Base-by-base conservation (phyloP, 2,113 vertebrate species). In the Acanthisitta chloris region DNA sequence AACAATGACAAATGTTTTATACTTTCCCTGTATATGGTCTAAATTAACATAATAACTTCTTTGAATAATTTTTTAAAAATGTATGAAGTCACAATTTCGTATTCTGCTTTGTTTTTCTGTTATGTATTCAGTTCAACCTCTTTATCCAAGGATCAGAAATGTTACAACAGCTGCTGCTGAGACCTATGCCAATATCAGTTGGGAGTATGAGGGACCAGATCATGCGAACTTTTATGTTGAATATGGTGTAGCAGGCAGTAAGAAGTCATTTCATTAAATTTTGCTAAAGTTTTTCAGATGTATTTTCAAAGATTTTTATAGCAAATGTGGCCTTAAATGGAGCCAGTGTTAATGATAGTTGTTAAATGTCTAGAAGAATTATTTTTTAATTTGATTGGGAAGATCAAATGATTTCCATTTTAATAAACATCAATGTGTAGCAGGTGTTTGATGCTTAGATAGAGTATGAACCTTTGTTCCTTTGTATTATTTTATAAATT, bases 151-250 rank as follows among this genome's bases (percentile, higher is more conserved):
- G 97, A 99, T 99, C 97, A 98, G 98, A 97, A 99, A 99, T 97
- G 81, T 99, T 98, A 99, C 97, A 97, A 98, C 97, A 54, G 97
- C 98, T 93, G 90, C 98, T 72, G 97, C 97, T 97, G 98, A 99
- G 97, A 98, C 98, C 73, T 98, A 98, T 98, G 98, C 98, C 94
- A 98, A 98, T 98, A 98, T 99, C 98, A 99, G 98, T 98, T 99
- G 99, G 99, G 98, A 99, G 91, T 99, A 99, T 99, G 98, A 98
- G 98, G 98, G 99, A 98, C 98, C 98, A 95, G 98, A 99, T 97
- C 97, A 96, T 97, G 98, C 97, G 96, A 99, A 97, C 96, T 96
- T 99, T 98, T 99, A 98, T 98, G 96, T 99, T 99, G 99, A 99
- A 98, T 99, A 99, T 98, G 97, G 97, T 98, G 97, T 98, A 98